Evolutionary conservation across 2,888 invertebrate species (phyloP).

Genomic region (Microctonus hyperodae): DNA sequence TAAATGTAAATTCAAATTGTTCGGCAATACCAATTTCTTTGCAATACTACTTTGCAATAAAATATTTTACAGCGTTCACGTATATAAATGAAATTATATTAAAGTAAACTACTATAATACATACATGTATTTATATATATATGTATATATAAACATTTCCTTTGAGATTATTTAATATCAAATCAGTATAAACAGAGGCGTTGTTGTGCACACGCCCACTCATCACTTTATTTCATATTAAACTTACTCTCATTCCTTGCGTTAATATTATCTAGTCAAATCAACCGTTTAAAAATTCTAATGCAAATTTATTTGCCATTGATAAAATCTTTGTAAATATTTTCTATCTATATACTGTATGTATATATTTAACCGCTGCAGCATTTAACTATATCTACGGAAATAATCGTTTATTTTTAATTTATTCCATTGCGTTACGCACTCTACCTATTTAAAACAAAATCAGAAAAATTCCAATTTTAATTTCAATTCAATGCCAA

Average conservation of each 20-base stretch:
- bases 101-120: no score
- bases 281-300: slow-evolving; percentile 52
- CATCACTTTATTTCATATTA: slow-evolving; percentile 31
- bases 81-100: no score
- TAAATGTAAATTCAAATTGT: slow-evolving; percentile 39
- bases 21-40: slow-evolving; percentile 12
- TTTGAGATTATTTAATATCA: no score
- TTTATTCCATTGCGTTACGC: slow-evolving; percentile 17
- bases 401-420: slow-evolving; percentile 4
- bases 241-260: slow-evolving; percentile 45
- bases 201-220: slow-evolving; percentile 36
- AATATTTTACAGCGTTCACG: slow-evolving; percentile 1
- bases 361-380: neutral
- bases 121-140: no score
- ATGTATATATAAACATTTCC: no score
- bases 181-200: slow-evolving; percentile 27
- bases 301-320: slow-evolving; percentile 32
- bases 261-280: slow-evolving; percentile 53
- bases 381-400: neutral
- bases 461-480: slow-evolving; percentile 23
- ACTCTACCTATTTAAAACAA: neutral
- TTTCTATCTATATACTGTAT: neutral
- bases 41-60: slow-evolving; percentile 8
- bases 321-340: slow-evolving; percentile 13
- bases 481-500: slow-evolving; percentile 40